These are phyloP conservation scores for Drosophila azteca DNA, from an alignment of 1,140 invertebrate species.

Conservation along the genomic window DNA sequence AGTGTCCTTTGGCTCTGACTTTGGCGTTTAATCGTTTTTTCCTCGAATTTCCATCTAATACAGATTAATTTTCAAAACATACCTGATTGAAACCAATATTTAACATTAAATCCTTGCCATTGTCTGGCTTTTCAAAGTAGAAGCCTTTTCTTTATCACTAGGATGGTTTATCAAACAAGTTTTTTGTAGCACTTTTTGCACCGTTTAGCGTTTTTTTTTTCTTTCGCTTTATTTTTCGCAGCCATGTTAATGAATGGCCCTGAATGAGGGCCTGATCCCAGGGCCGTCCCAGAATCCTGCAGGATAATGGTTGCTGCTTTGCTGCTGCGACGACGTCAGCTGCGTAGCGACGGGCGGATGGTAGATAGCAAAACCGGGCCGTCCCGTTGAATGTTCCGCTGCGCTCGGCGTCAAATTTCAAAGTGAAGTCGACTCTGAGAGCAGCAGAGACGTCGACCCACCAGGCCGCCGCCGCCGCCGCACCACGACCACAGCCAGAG, in stretches of 20 bases:
- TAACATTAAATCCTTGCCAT: no score
- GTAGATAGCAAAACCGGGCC: constrained; percentile 20
- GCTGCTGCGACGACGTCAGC: constrained; percentile 32
- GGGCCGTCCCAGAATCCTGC: constrained; percentile 35
- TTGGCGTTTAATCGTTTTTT: constrained; percentile 12
- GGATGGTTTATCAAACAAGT: neutral
- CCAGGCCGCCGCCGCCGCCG: constrained; percentile 25
- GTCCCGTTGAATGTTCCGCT: constrained; percentile 69
- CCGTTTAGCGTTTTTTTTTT: neutral
- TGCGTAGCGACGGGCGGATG: neutral
- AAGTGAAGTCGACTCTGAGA: constrained; percentile 64
- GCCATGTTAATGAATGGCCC: constrained; percentile 17
- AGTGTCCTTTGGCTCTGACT: constrained; percentile 15
- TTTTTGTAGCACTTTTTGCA: constrained; percentile 22
- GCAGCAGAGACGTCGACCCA: no score
- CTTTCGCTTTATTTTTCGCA: constrained; percentile 13
- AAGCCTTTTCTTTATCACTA: constrained; percentile 1
- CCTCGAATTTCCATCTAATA: constrained; percentile 5
- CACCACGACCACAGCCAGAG: constrained; percentile 39
- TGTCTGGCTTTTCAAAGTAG: neutral
- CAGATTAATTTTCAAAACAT: constrained; percentile 6
- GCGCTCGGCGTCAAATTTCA: constrained; percentile 79
- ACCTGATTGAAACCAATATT: constrained; percentile 17
- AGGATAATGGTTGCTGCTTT: constrained; percentile 51
- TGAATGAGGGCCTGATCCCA: constrained; percentile 18